Conservation (phyloP, 2,113 vertebrate species). For the Sorex fumeus region DNA sequence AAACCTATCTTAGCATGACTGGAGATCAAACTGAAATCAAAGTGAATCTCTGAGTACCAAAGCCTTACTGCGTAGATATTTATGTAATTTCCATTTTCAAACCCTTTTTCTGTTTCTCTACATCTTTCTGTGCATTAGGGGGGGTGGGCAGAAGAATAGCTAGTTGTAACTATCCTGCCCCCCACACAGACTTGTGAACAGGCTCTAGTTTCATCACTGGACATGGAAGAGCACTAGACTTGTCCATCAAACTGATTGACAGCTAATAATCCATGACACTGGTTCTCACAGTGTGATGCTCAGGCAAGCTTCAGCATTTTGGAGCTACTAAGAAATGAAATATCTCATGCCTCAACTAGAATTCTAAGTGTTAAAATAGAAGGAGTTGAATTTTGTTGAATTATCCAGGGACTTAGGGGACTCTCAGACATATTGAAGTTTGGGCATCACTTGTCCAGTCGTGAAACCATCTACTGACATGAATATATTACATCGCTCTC, state of each 20-base stretch:
- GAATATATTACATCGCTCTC: neutral
- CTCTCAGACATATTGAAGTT: neutral
- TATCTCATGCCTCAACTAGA: neutral
- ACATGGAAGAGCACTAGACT: neutral
- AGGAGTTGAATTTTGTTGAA: neutral
- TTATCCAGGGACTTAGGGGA: neutral
- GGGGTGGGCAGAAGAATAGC: rapidly evolving
- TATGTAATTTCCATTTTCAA: slow-evolving; percentile 33
- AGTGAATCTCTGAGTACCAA: slow-evolving; percentile 12
- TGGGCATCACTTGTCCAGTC: neutral
- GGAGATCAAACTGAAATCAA: neutral
- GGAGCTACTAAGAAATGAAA: neutral
- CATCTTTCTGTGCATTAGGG: neutral
- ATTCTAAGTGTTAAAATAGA: neutral
- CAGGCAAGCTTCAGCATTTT: neutral
- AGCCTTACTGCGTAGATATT: neutral
- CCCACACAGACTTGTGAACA: neutral
- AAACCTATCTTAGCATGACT: neutral
- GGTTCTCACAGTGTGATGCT: neutral
- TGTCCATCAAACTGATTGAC: neutral
- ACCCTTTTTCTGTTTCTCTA: neutral
- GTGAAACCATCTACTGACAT: neutral
- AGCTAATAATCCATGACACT: neutral
- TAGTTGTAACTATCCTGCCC: neutral
- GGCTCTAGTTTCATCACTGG: neutral